Conservation (phyloP, 2,113 vertebrate genomes). For the Oryzias woworae region DNA sequence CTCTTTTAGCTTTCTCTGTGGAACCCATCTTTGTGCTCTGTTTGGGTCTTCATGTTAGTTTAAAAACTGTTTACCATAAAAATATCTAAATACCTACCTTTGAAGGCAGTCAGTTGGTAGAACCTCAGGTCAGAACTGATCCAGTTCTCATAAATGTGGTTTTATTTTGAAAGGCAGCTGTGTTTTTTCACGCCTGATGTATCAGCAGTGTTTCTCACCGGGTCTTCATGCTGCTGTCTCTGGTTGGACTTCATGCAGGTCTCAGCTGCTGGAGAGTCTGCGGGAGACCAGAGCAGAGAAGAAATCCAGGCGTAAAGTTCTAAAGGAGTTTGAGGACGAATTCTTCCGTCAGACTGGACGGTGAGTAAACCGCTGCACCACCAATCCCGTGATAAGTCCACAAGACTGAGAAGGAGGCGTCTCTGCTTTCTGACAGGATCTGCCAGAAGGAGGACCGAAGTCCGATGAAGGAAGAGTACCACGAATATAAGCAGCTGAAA, state of each 20-base stretch:
- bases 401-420: no score
- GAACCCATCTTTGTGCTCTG: no score
- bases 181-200: no score
- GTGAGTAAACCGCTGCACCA: slow-evolving; percentile 67
- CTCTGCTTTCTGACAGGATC: slow-evolving; percentile 68
- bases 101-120: no score
- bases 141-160: no score
- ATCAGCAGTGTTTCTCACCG: not conserved
- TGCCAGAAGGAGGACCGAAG: slow-evolving; percentile 92
- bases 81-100: no score
- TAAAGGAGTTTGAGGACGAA: slow-evolving; percentile 91
- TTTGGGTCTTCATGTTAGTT: no score
- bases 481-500: slow-evolving; percentile 93
- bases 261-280: slow-evolving; percentile 88
- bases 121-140: no score
- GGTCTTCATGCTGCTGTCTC: no score
- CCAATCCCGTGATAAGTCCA: no score
- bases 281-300: slow-evolving; percentile 91
- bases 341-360: slow-evolving; percentile 94
- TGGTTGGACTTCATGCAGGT: slow-evolving; percentile 64
- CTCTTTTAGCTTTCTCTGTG: no score
- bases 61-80: no score
- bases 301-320: slow-evolving; percentile 85
- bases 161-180: not conserved
- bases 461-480: slow-evolving; percentile 91